Base-by-base conservation (phyloP, 2,888 invertebrate genomes). In the Phrixothrix hirtus region DNA sequence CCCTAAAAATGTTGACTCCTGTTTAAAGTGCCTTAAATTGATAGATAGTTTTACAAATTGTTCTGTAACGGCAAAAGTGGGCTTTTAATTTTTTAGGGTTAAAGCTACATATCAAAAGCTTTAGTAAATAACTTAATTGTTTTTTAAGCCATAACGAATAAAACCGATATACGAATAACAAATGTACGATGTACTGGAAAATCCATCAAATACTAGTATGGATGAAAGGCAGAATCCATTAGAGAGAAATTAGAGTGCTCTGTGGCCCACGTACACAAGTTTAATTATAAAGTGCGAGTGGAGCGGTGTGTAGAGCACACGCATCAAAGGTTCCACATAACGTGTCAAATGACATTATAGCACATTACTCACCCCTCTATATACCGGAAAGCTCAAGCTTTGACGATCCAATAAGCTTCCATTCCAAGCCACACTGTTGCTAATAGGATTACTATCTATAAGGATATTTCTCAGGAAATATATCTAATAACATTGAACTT, bases 181-280 rank as follows among this genome's bases (percentile, higher is more conserved):
- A 43, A 46, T 13, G 47, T 16, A 45, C 37, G 47, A 38, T 47
- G 43, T 47, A 53, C 43, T 53, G 45, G 41, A 54, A 54, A 54
- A 49, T 41, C 44, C 44, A 44, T 49, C 43, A 54, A 54, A 49
- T 49, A 36, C 54, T 54, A 63, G 64, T 64, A 59, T 63, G 68
- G 66, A 69, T 68, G 69, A 68, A 69, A 68, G 69, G 67, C 66
- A 65, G 61, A 65, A 66, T 67, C 68, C 69, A 70, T 70, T 70
- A 70, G 66, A 61, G 66, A 63, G 62, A 65, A 66, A 70, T 70
- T 70, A 68, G 65, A 65, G 67, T 64, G 59, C 57, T 60, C 57
- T 60, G 60, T 51, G 57, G 59, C 45, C 58, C 61, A 61, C 61
- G 66, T 65, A 63, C 65, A 67, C 67, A 67, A 66, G 65, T 68